Percentiles rank a stretch among this genome's conserved stretches.
Conservation (phyloP, 2,797 vertebrate species). For the Gymnoscopelus braueri region DNA sequence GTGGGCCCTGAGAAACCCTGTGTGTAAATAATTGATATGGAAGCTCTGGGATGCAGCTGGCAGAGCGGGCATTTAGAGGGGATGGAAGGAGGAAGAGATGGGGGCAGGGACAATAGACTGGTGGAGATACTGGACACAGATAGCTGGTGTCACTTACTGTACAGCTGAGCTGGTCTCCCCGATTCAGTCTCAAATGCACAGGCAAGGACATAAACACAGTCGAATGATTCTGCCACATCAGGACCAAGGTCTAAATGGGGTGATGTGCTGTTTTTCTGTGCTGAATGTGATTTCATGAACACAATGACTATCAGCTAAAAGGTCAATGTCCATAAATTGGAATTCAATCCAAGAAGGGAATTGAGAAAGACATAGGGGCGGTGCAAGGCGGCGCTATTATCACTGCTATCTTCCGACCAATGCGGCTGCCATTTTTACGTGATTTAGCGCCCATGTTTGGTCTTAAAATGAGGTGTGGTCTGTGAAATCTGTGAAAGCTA, state of each 20-base stretch:
- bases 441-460: too few relatives aligned
- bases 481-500: too few relatives aligned
- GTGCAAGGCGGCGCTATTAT: too few relatives aligned
- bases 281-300: too few relatives aligned
- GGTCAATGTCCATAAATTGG: too few relatives aligned
- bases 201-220: slow-evolving; percentile 67
- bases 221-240: slow-evolving; percentile 30
- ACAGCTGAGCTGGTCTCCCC: slow-evolving; percentile 27
- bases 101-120: slow-evolving; percentile 36
- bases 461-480: too few relatives aligned
- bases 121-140: slow-evolving; percentile 67
- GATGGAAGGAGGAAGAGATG: background rate
- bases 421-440: too few relatives aligned
- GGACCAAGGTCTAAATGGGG: background rate
- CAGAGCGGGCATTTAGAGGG: slow-evolving; percentile 17
- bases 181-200: slow-evolving; percentile 55
- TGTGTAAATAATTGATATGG: slow-evolving; percentile 73
- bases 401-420: too few relatives aligned
- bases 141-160: slow-evolving; percentile 69
- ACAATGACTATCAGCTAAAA: too few relatives aligned
- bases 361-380: too few relatives aligned
- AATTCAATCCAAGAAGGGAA: too few relatives aligned
- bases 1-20: slow-evolving; percentile 41
- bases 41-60: slow-evolving; percentile 51
- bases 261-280: background rate